phyloP scores from a whole-genome alignment of 2,797 vertebrate genomes.

The Pteropus rufus region DNA sequence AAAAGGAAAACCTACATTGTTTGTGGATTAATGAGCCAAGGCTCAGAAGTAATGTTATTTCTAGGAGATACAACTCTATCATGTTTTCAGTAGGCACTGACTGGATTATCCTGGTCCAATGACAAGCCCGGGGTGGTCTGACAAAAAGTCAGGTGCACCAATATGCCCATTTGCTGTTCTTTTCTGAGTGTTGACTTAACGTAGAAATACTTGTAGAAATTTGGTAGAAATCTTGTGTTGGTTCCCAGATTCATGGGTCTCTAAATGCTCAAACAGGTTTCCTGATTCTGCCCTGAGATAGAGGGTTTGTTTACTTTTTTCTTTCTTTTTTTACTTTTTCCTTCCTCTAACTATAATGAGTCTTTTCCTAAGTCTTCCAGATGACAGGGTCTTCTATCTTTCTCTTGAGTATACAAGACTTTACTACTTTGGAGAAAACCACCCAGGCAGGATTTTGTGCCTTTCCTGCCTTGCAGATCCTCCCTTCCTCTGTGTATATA shows the following conservation, averaged over 20 bases:
- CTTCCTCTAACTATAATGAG: neutral
- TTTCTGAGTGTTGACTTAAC: neutral
- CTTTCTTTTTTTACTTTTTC: neutral
- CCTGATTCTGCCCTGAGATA: neutral
- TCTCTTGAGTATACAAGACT: neutral
- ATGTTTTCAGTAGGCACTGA: neutral
- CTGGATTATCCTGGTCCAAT: neutral
- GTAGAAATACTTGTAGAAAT: neutral
- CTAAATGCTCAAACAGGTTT: neutral
- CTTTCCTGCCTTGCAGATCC: neutral
- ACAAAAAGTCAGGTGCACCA: neutral
- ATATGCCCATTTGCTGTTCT: neutral
- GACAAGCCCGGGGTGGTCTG: neutral
- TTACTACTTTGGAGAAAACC: neutral
- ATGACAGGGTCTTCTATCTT: neutral
- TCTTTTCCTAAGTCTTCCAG: neutral
- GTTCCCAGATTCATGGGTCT: neutral
- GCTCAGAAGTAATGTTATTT: neutral
- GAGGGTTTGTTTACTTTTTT: neutral
- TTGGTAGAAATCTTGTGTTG: neutral
- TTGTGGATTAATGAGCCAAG: neutral
- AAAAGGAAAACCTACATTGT: neutral
- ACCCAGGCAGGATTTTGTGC: neutral
- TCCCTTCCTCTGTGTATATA: too few species aligned
- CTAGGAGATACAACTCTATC: too few species aligned